phyloP scores from a whole-genome alignment of 2,888 invertebrate species.

The Pogonocherus hispidulus region DNA sequence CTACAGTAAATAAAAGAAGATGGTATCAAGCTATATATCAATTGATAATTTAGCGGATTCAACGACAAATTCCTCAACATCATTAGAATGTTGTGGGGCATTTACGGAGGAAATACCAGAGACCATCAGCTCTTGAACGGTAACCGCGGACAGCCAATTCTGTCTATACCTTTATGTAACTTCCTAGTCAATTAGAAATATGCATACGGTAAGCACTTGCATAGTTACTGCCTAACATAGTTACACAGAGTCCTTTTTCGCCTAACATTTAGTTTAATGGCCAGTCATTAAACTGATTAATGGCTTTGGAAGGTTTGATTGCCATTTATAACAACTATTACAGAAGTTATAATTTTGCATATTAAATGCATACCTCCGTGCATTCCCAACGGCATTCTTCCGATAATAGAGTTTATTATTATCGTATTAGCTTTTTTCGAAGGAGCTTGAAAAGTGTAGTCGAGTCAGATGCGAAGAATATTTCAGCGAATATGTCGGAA shows the following conservation, averaged over 20 bases:
- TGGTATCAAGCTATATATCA: too few species aligned
- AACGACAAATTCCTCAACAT: neutral
- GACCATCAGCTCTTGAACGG: neutral
- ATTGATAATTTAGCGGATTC: neutral
- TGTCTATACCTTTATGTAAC: neutral
- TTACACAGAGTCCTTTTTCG: conserved; percentile 11
- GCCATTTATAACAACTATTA: conserved; percentile 23
- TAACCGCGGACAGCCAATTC: neutral
- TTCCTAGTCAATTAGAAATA: conserved; percentile 6
- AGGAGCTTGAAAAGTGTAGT: neutral
- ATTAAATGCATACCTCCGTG: conserved; percentile 8
- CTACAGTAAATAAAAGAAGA: too few species aligned
- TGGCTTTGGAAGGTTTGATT: conserved; percentile 21
- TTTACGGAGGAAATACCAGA: neutral
- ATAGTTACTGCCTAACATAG: conserved; percentile 14
- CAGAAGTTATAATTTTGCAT: conserved; percentile 15
- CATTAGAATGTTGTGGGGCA: neutral
- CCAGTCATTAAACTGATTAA: conserved; percentile 23
- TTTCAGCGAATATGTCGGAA: too few species aligned
- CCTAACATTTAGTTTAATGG: conserved; percentile 17
- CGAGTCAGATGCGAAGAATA: too few species aligned
- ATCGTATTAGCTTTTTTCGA: neutral
- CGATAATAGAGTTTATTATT: neutral
- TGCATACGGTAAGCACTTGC: conserved; percentile 7
- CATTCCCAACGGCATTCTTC: conserved; percentile 5